These are phyloP conservation scores for Zootoca vivipara DNA, from an alignment of 2,113 vertebrate genomes.

Conservation along the genomic window DNA sequence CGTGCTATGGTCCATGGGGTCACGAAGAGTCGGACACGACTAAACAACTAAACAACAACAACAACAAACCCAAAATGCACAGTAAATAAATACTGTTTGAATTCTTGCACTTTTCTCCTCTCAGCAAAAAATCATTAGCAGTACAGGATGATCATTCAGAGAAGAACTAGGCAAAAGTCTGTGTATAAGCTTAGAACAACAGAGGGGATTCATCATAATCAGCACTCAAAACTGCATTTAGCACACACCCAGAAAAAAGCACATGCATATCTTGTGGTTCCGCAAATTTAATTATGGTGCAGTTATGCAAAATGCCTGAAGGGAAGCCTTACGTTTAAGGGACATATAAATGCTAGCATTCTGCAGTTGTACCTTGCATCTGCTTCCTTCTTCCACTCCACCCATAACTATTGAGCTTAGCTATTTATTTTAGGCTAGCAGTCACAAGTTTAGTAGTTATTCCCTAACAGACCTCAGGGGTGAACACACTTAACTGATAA, in stretches of 20 bases:
- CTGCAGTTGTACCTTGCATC: background rate
- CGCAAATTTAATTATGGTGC: slow-evolving; percentile 22
- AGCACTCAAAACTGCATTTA: slow-evolving; percentile 8
- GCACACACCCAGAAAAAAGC: slow-evolving; percentile 43
- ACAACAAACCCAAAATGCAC: background rate
- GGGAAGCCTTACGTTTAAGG: slow-evolving; percentile 26
- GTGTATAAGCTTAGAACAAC: background rate
- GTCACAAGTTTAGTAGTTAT: slow-evolving; percentile 28
- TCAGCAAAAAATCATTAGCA: slow-evolving; percentile 34
- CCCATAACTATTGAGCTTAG: background rate
- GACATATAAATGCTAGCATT: slow-evolving; percentile 39
- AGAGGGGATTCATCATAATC: slow-evolving; percentile 8
- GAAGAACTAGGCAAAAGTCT: background rate
- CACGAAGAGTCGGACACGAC: too few species aligned
- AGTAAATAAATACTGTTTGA: slow-evolving; percentile 28
- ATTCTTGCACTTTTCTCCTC: background rate
- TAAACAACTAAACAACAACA: too few species aligned
- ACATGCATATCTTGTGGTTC: slow-evolving; percentile 54
- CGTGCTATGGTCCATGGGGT: too few species aligned
- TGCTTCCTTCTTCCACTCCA: background rate
- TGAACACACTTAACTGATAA: background rate
- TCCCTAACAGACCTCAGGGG: background rate
- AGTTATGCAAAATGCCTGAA: slow-evolving; percentile 50
- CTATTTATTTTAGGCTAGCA: slow-evolving; percentile 31
- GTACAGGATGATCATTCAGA: background rate